Conservation (phyloP, 2,888 invertebrate species). For the Chrysotoxum bicinctum region DNA sequence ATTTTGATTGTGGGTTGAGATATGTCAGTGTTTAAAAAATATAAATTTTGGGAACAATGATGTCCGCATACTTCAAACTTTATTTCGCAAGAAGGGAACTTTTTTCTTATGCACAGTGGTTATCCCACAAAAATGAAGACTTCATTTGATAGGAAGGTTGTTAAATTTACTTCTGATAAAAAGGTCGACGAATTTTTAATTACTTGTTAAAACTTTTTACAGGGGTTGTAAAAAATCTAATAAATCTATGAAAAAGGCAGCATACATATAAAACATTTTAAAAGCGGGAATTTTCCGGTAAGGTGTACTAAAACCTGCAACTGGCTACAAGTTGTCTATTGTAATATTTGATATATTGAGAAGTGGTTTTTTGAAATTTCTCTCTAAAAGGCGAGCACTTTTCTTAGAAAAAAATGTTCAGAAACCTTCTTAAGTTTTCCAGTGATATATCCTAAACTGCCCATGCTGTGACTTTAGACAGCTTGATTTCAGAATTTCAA, state of each 20-base stretch:
- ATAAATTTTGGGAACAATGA: neutral
- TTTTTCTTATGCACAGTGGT: neutral
- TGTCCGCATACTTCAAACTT: neutral
- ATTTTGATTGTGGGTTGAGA: neutral
- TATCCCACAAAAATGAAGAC: neutral
- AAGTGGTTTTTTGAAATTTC: no score
- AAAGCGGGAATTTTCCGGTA: no score
- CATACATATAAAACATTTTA: neutral
- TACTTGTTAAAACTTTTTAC: neutral
- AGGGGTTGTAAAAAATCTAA: neutral
- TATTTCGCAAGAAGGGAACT: neutral
- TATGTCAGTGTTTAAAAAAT: neutral
- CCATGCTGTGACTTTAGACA: no score
- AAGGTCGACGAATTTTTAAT: neutral
- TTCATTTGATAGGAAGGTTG: neutral
- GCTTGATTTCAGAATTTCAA: no score
- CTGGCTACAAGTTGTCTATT: no score
- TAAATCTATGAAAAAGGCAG: neutral
- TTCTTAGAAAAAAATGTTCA: no score
- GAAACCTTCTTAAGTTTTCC: no score
- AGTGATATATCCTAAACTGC: no score
- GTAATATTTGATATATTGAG: no score
- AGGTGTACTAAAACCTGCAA: no score
- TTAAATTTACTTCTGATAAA: neutral
- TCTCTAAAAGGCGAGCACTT: no score